Conservation (phyloP, 2,113 vertebrate genomes). For the Clarias macrocephalus region DNA sequence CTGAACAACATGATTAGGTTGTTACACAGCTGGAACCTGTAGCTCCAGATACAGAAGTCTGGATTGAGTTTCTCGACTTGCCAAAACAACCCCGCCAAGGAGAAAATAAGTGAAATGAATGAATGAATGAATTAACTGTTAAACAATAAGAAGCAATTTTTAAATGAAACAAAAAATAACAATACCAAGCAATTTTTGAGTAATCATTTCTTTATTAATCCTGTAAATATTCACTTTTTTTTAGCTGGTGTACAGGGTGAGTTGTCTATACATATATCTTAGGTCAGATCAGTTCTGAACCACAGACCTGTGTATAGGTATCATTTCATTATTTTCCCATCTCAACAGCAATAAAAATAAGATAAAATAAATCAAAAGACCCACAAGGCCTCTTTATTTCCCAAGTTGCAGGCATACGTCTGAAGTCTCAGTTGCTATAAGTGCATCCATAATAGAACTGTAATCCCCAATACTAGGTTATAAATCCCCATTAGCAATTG, state of each 20-base stretch:
- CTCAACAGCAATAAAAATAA: constrained; percentile 77
- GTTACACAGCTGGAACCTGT: too few relatives aligned
- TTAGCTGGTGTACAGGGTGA: constrained; percentile 84
- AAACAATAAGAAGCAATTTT: neutral
- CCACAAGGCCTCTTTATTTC: constrained; percentile 69
- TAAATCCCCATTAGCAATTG: constrained; percentile 66
- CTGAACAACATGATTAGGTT: too few relatives aligned
- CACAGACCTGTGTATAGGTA: constrained; percentile 74
- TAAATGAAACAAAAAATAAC: constrained; percentile 28
- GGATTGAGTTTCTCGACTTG: neutral
- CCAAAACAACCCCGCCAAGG: neutral
- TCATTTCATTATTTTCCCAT: constrained; percentile 69
- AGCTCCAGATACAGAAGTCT: neutral
- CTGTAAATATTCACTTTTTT: constrained; percentile 74
- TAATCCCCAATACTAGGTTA: constrained; percentile 73
- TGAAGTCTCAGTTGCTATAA: constrained; percentile 77
- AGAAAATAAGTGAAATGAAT: neutral
- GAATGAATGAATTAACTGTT: neutral
- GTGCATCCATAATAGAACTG: constrained; percentile 81
- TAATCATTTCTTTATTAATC: constrained; percentile 83
- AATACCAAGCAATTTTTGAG: constrained; percentile 45
- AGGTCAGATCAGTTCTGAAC: constrained; percentile 61
- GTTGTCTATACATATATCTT: constrained; percentile 74
- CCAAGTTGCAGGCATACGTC: constrained; percentile 75
- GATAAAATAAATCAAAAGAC: constrained; percentile 73